Percentiles rank a stretch among this genome's conserved stretches.
These are phyloP conservation scores for Ormia ochracea DNA, from an alignment of 2,888 invertebrate species.

Conservation along the genomic window DNA sequence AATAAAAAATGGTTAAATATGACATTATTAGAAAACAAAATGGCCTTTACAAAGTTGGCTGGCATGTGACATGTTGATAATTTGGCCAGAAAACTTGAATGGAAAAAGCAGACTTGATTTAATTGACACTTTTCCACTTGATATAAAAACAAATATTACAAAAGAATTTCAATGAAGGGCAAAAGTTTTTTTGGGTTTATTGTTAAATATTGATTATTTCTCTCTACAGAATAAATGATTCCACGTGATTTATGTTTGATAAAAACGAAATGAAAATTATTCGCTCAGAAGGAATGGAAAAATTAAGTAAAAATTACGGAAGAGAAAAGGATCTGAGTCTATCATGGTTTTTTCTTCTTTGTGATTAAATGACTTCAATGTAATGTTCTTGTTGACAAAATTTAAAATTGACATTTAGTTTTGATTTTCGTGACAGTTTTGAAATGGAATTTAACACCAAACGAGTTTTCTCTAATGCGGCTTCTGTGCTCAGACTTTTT, in stretches of 20 bases:
- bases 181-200: constrained; percentile 3
- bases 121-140: constrained; percentile 61
- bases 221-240: constrained; percentile 35
- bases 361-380: not conserved
- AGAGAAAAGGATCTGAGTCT: not conserved
- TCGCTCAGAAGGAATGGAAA: constrained; percentile 16
- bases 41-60: constrained; percentile 63
- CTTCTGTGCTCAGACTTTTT: no score
- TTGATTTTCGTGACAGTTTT: no score
- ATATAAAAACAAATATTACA: constrained; percentile 33
- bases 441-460: no score
- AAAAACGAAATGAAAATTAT: constrained; percentile 40
- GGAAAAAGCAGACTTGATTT: not conserved
- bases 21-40: constrained; percentile 28
- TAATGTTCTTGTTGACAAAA: no score
- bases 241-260: constrained; percentile 49
- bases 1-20: constrained; percentile 33
- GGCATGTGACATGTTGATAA: constrained; percentile 69
- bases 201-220: constrained; percentile 42
- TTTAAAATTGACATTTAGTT: no score
- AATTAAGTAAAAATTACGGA: not conserved
- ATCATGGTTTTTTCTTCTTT: not conserved
- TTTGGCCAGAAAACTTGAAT: constrained; percentile 47
- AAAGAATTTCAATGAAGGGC: constrained; percentile 1
- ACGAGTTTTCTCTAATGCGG: no score